A percentile compares a stretch with the other conserved stretches of the same genome.
Evolutionary conservation across 1,140 invertebrate genomes (phyloP).

Genomic region (Calycopis cecrops): DNA sequence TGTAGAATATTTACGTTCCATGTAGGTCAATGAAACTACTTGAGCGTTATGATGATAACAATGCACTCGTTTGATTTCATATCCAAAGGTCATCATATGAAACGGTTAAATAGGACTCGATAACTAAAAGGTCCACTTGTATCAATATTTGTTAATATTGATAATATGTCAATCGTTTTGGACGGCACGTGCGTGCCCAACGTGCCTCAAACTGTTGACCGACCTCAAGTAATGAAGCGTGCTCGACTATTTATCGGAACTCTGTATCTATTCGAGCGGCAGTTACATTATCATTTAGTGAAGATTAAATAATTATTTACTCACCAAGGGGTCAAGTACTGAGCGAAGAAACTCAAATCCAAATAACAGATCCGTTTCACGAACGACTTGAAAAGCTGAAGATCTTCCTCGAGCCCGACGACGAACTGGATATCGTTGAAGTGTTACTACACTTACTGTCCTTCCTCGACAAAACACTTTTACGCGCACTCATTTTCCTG

Average conservation of each 20-base stretch:
- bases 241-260: neutral
- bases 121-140: too few species aligned
- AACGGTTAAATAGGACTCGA: neutral
- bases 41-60: neutral
- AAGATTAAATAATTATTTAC: conserved; percentile 1
- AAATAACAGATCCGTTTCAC: conserved; percentile 21
- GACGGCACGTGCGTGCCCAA: too few species aligned
- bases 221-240: neutral
- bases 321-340: conserved; percentile 31
- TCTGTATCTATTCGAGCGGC: neutral
- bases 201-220: neutral
- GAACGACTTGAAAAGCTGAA: conserved; percentile 33
- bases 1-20: conserved; percentile 4
- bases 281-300: neutral
- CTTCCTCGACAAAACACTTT: conserved; percentile 55
- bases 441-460: conserved; percentile 56
- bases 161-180: neutral
- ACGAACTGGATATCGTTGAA: conserved; percentile 40
- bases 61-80: conserved; percentile 5
- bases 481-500: conserved; percentile 32
- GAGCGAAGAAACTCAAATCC: conserved; percentile 17
- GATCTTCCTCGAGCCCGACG: conserved; percentile 27
- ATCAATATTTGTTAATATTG: neutral
- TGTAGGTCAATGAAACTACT: conserved; percentile 2
- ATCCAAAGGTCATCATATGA: conserved; percentile 1